phyloP scores from a whole-genome alignment of 2,888 invertebrate species.

The Adineta ricciae region DNA sequence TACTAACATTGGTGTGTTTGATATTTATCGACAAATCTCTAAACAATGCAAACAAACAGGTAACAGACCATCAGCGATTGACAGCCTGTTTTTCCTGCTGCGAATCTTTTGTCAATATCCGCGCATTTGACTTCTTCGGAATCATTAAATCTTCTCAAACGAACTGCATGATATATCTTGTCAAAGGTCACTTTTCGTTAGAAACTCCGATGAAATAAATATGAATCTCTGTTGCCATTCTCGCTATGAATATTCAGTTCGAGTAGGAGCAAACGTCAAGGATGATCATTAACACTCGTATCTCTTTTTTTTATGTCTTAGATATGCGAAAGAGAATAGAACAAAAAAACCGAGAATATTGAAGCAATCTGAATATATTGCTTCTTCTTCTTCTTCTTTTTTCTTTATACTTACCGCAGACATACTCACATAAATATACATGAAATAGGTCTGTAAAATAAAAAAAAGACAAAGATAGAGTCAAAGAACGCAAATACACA shows the following conservation, averaged over 20 bases:
- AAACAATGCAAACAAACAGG: neutral
- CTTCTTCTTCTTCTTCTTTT: neutral
- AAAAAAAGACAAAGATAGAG: neutral
- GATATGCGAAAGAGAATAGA: neutral
- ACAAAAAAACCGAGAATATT: neutral
- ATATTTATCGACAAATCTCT: neutral
- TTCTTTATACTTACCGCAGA: neutral
- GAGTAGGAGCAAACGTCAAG: neutral
- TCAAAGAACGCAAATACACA: neutral
- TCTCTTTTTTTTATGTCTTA: neutral
- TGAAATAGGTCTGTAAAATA: neutral
- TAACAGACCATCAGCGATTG: neutral
- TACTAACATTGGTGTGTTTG: neutral
- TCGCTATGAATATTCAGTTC: neutral
- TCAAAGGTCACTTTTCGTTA: neutral
- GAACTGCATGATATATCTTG: neutral
- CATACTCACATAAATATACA: neutral
- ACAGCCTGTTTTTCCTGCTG: neutral
- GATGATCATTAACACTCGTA: neutral
- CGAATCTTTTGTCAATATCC: neutral
- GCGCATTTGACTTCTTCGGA: neutral
- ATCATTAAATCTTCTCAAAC: neutral
- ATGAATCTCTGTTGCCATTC: neutral
- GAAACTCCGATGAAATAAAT: neutral
- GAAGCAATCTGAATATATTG: neutral